Evolutionary conservation across 2,113 vertebrate genomes (phyloP).

Genomic region (Glareola pratincola): DNA sequence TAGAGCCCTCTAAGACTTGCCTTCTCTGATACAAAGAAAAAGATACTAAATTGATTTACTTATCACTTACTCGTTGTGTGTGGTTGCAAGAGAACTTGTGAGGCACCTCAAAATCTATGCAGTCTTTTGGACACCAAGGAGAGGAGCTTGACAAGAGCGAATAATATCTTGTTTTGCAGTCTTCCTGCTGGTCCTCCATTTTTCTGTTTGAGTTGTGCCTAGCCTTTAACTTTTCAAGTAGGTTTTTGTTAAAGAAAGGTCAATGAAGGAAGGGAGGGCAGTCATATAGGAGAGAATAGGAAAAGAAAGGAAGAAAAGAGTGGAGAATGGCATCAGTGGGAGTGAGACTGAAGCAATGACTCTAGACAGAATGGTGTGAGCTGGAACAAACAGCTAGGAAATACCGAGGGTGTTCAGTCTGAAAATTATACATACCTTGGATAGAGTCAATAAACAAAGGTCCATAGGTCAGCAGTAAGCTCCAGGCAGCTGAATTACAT

Average conservation of each 20-base stretch:
- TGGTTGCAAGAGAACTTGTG: background rate
- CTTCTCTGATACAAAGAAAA: background rate
- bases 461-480: background rate
- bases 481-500: background rate
- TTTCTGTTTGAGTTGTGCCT: background rate
- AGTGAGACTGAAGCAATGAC: background rate
- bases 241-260: background rate
- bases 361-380: background rate
- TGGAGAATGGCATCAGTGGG: background rate
- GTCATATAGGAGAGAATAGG: background rate
- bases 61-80: background rate
- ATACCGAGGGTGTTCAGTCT: background rate
- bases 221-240: background rate
- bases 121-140: background rate
- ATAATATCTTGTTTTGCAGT: background rate
- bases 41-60: background rate
- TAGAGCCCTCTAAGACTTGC: background rate
- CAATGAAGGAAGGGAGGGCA: background rate
- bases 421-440: background rate
- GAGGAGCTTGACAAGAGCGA: background rate
- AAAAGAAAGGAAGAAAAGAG: background rate
- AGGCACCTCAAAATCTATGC: background rate
- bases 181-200: background rate
- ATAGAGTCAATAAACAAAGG: background rate
- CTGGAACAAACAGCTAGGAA: background rate